Percentiles rank a stretch among this genome's conserved stretches.
phyloP scores from a whole-genome alignment of 2,797 vertebrate genomes.

The Sebastes cheni region DNA sequence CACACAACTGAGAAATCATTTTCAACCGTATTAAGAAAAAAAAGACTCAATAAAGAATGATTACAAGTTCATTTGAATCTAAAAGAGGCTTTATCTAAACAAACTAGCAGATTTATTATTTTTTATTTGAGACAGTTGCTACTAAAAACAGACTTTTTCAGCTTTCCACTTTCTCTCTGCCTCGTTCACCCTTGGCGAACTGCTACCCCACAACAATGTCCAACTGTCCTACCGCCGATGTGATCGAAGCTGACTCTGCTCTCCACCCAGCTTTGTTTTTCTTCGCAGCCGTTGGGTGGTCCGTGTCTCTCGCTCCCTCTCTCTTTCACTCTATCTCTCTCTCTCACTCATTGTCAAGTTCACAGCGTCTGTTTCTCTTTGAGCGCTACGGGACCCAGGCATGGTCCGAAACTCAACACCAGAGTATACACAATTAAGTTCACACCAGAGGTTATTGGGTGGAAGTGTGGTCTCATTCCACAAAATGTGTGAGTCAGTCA shows the following conservation, averaged over 20 bases:
- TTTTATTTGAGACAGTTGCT: background rate
- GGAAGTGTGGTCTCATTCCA: slow-evolving; percentile 69
- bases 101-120: background rate
- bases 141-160: background rate
- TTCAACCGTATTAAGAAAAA: background rate
- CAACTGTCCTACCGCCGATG: slow-evolving; percentile 49
- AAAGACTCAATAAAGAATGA: background rate
- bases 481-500: slow-evolving; percentile 66
- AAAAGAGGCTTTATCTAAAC: background rate
- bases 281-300: slow-evolving; percentile 78
- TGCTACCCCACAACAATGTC: slow-evolving; percentile 38
- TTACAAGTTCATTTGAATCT: background rate
- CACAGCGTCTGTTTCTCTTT: slow-evolving; percentile 75
- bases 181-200: slow-evolving; percentile 29
- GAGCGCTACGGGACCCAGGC: slow-evolving; percentile 45
- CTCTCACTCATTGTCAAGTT: slow-evolving; percentile 68
- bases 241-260: slow-evolving; percentile 66
- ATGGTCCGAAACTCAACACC: slow-evolving; percentile 69
- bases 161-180: background rate
- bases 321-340: slow-evolving; percentile 25
- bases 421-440: slow-evolving; percentile 80
- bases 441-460: slow-evolving; percentile 75
- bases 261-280: slow-evolving; percentile 72
- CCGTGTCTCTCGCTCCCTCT: slow-evolving; percentile 47
- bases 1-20: too few relatives aligned